Evolutionary conservation across 2,797 vertebrate species (phyloP).

Genomic region (Gouania willdenowi): DNA sequence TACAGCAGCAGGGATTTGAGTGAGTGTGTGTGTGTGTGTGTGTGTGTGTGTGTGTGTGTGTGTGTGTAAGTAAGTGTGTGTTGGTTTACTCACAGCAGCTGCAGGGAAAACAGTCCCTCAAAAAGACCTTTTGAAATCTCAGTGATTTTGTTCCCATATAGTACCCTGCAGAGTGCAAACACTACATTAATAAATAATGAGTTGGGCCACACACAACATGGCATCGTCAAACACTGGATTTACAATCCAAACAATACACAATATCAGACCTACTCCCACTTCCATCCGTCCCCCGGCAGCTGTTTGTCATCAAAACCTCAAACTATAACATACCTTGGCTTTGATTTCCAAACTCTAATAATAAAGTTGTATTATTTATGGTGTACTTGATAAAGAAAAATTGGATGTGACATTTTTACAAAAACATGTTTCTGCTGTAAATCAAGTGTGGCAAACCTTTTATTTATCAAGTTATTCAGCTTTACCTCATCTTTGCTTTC

Average conservation of each 20-base stretch:
- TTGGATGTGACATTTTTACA: too few species aligned
- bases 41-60: not conserved
- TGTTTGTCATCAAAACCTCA: not conserved
- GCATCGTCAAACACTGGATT: not conserved
- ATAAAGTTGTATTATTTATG: too few species aligned
- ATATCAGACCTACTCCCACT: not conserved
- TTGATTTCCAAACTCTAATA: too few species aligned
- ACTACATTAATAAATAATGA: conserved; percentile 14
- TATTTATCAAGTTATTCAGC: too few species aligned
- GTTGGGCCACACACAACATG: conserved; percentile 1
- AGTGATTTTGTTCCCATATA: conserved; percentile 98
- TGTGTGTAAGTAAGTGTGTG: conserved; percentile 1
- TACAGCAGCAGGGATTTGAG: too few species aligned
- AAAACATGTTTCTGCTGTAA: too few species aligned
- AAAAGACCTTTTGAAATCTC: conserved; percentile 95
- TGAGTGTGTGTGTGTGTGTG: not conserved
- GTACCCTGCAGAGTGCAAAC: conserved; percentile 78
- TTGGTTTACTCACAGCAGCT: conserved; percentile 87
- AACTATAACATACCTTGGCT: too few species aligned
- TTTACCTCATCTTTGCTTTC: too few species aligned
- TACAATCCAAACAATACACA: not conserved
- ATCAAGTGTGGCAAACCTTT: too few species aligned
- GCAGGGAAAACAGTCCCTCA: conserved; percentile 93
- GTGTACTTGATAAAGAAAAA: too few species aligned
- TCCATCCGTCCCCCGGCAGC: not conserved